These are phyloP conservation scores for Apamea sordens DNA, from an alignment of 2,888 invertebrate genomes.

Conservation along the genomic window DNA sequence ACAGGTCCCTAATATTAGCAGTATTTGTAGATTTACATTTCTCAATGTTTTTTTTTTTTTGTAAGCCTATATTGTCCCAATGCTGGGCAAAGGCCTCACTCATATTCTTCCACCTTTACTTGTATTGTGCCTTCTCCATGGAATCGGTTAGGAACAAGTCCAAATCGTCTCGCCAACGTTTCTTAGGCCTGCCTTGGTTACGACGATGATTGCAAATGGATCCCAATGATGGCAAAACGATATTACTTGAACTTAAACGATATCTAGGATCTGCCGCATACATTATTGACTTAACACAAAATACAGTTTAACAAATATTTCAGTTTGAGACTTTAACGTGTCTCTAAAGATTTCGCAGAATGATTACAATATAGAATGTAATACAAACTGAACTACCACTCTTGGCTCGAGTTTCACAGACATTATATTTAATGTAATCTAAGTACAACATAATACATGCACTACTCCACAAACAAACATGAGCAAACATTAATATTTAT, in stretches of 20 bases:
- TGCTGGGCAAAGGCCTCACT: no score
- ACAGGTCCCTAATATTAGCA: not conserved
- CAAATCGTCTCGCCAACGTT: no score
- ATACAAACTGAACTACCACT: conserved; percentile 6
- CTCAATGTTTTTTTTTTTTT: no score
- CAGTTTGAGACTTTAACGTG: not conserved
- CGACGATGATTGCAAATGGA: no score
- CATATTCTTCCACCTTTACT: no score
- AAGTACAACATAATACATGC: conserved; percentile 48
- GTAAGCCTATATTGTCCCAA: no score
- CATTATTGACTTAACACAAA: no score
- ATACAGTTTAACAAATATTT: not conserved
- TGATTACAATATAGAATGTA: not conserved
- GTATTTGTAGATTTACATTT: not conserved
- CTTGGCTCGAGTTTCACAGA: conserved; percentile 20
- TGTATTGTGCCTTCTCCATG: no score
- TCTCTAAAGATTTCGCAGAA: conserved; percentile 1
- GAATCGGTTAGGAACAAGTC: no score
- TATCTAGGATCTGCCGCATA: not conserved
- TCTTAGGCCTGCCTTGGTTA: no score
- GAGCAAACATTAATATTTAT: conserved; percentile 68
- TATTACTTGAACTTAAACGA: not conserved
- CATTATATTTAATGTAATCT: conserved; percentile 33
- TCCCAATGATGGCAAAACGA: not conserved
- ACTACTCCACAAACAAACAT: conserved; percentile 60